Evolutionary conservation across 2,888 invertebrate species (phyloP), one percentile per base, ranked within the genome.

Genomic region (Torymus auratus): DNA sequence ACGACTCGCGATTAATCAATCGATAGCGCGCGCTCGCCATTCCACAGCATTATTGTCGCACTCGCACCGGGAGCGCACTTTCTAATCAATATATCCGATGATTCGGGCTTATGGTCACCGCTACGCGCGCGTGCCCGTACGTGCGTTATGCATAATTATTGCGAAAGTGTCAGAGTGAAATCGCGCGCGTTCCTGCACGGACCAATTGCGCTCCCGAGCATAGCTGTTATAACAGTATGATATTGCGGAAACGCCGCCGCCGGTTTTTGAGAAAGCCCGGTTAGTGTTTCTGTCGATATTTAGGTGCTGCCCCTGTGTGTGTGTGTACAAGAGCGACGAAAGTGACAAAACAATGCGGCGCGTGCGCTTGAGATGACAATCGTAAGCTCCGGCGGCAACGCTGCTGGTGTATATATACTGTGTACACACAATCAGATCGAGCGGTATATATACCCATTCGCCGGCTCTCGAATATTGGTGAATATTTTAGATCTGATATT

Each of bases 81-180:
- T 81, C 81, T 81, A 77, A 81, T 77, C 62, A 73, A 77, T 41
- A 77, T 41, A 41, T 77, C 76, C 81, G 72, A 69, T 67, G 69
- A 76, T 80, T 72, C 71, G 71, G 20, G 72, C 67, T 13, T 17
- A 50, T 20, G 28, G 2, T 0, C 60, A 61, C 52, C 23, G 56
- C 41, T 5, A 13, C 1, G 17, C 20, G 64, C 50, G 61, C 56
- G 52, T 2, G 2, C n/a, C n/a, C 2, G 12, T 58, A 73, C 2
- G 7, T 58, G 77, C 72, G 64, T 67, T 74, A 67, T 69, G 80
- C 76, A 76, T 80, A 80, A 80, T 80, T 76, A 76, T 80, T 70
- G 77, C 77, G 77, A 81, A 81, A 81, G 81, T 76, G 60, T 61
- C 60, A 71, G 41, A 41, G 80, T 77, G 81, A 81, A 81, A 81